Evolutionary conservation across 2,888 invertebrate genomes (phyloP), one percentile per base, ranked within the genome.

Genomic region (Synanthedon formicaeformis): DNA sequence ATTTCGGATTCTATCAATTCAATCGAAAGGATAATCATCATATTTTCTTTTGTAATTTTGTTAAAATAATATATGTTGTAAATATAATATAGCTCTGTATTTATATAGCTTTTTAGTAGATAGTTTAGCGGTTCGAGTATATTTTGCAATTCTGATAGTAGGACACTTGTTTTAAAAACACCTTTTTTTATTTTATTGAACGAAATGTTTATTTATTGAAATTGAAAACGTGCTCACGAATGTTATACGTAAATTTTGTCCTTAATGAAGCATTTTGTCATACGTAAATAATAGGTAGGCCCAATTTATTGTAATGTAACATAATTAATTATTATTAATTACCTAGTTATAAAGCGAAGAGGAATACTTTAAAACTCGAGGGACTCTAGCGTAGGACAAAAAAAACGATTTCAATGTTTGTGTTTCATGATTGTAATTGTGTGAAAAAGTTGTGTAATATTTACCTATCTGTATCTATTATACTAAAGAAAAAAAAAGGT

Each of bases 221-320:
- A 45, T 75, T 73, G 60, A 68, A 71, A 71, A 69, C 73, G 71
- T 80, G 83, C 83, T 85, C 84, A 84, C 67, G 76, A 77, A 79
- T 77, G 66, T 72, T 69, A 81, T 81, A 81, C 82, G 81, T 83
- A 82, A 76, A 78, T 71, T 77, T 78, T 78, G 70, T 75, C 77
- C 68, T 75, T 74, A 71, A 78, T 68, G 66, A 81, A 83, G 74
- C 80, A 82, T 82, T 16, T 82, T 81, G 78, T 81, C 81, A 85
- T 85, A 84, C 85, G 82, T 86, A 83, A 85, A 75, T 77, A 65
- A 60, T 78, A 87, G 86, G 75, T 87, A 86, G 86, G 82, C 82
- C 78, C 84, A 87, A 86, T 83, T 85, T 82, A 84, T 78, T 81
- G 70, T 84, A 84, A 81, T 82, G 79, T 84, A 84, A 73, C 71